Conservation (phyloP, 2,797 vertebrate genomes). For the Cryptoblepharus egeriae region DNA sequence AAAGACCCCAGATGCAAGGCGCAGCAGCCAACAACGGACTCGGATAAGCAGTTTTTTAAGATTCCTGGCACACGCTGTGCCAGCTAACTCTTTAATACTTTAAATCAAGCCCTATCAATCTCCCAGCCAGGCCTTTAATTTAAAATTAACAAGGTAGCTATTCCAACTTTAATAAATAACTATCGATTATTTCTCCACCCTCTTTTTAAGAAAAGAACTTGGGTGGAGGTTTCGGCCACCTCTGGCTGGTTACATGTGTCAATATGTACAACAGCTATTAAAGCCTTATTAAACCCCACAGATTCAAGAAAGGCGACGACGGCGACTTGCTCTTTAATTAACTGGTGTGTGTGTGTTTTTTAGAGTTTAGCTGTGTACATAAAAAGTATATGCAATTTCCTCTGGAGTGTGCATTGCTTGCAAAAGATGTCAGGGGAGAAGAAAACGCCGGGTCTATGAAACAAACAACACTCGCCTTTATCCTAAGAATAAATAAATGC, state of each 20-base stretch:
- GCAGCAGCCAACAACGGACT: not conserved
- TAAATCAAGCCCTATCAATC: conserved; percentile 55
- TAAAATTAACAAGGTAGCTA: conserved; percentile 58
- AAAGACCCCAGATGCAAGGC: not conserved
- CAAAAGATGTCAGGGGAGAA: not conserved
- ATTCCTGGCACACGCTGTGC: conserved; percentile 31
- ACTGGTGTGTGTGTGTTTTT: conserved; percentile 6
- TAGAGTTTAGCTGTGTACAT: not conserved
- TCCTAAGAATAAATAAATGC: not conserved
- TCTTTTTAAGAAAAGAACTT: conserved; percentile 50
- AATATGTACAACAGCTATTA: conserved; percentile 37
- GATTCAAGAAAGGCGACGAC: conserved; percentile 40
- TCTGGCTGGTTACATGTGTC: conserved; percentile 43
- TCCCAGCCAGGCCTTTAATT: conserved; percentile 56
- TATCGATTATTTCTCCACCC: conserved; percentile 48
- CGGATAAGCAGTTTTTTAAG: conserved; percentile 30
- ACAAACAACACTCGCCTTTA: not conserved
- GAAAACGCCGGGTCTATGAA: not conserved
- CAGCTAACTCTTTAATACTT: conserved; percentile 49
- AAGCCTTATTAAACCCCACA: conserved; percentile 50
- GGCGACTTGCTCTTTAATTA: conserved; percentile 55
- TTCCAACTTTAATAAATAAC: conserved; percentile 61
- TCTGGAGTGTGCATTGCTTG: not conserved
- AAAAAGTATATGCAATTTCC: conserved; percentile 11
- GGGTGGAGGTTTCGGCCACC: conserved; percentile 41